Evolutionary conservation across 2,113 vertebrate genomes (phyloP), one percentile per base, ranked within the genome.

Genomic region (Pygoscelis antarcticus): DNA sequence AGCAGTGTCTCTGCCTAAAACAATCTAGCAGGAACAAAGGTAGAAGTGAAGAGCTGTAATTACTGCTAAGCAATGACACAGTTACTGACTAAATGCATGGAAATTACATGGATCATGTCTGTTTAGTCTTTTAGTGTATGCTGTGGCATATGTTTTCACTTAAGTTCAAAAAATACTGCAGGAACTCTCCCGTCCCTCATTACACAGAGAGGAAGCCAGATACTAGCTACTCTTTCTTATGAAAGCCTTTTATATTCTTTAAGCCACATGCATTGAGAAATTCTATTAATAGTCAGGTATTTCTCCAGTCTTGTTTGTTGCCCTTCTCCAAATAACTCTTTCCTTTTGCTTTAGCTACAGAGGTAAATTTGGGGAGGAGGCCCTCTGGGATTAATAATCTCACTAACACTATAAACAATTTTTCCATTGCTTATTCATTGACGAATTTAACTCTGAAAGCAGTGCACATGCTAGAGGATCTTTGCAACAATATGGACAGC

Each of bases 201-300:
- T 86, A 89, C 82, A 61, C 12, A 46, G 78, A 83, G 23, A 91
- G 29, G 26, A 95, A 85, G 95, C 84, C 95, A 96, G 94, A 94
- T 90, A 91, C 68, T 17, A 90, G 82, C 89, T 91, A 90, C 87
- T 85, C 36, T 70, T 95, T 89, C 80, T 69, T 94, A 91, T 55
- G 55, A 96, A 96, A 89, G n/a, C 27, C 82, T 88, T 83, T 93
- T 80, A 80, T 86, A 95, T 80, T 91, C 78, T 93, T 84, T 72
- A 89, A 95, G 78, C 52, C 66, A 87, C 81, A 89, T 89, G 84
- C 90, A 94, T 91, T 80, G 87, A 96, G 87, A 97, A 96, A 91
- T 88, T 83, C 95, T 96, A 96, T 95, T 97, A 96, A 97, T 94
- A 97, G 91, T 66, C 75, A 95, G 89, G 91, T 95, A 92, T 93